Evolutionary conservation across 1,140 invertebrate genomes (phyloP).

Genomic region (Drosophila willistoni): DNA sequence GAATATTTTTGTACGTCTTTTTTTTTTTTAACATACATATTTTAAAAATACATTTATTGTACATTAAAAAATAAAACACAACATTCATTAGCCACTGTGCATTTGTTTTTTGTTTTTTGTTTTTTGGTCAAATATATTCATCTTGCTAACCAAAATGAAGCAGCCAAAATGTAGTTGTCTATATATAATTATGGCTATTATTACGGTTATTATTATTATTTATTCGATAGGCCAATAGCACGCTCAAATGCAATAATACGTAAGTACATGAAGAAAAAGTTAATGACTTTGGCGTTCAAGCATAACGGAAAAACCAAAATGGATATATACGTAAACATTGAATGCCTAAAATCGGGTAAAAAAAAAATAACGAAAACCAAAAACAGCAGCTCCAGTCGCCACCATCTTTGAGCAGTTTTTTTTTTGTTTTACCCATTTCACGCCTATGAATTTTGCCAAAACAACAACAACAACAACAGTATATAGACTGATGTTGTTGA

Average conservation of each 20-base stretch:
- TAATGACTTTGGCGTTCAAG: slow-evolving; percentile 49
- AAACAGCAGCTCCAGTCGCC: slow-evolving; percentile 24
- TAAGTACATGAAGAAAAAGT: slow-evolving; percentile 32
- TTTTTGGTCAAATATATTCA: neutral
- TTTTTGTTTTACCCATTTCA: slow-evolving; percentile 43
- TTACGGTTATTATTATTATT: slow-evolving; percentile 10
- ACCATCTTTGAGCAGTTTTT: neutral
- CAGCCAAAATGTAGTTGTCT: slow-evolving; percentile 6
- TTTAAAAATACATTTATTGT: neutral
- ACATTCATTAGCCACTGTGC: neutral
- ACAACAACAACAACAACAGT: slow-evolving; percentile 22
- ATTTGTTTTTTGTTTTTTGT: too few species aligned
- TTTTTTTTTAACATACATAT: neutral
- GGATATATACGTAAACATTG: slow-evolving; percentile 34
- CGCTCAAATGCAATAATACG: slow-evolving; percentile 28
- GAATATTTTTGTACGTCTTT: neutral
- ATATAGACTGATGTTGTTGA: slow-evolving; percentile 25
- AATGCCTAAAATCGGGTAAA: slow-evolving; percentile 21
- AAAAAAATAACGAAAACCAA: slow-evolving; percentile 17
- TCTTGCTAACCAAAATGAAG: neutral
- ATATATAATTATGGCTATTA: slow-evolving; percentile 9
- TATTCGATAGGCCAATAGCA: slow-evolving; percentile 23
- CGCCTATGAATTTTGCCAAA: slow-evolving; percentile 37
- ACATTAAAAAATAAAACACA: neutral
- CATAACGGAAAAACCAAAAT: slow-evolving; percentile 33